Evolutionary conservation across 2,888 invertebrate species (phyloP).

Genomic region (Halictus ligatus): DNA sequence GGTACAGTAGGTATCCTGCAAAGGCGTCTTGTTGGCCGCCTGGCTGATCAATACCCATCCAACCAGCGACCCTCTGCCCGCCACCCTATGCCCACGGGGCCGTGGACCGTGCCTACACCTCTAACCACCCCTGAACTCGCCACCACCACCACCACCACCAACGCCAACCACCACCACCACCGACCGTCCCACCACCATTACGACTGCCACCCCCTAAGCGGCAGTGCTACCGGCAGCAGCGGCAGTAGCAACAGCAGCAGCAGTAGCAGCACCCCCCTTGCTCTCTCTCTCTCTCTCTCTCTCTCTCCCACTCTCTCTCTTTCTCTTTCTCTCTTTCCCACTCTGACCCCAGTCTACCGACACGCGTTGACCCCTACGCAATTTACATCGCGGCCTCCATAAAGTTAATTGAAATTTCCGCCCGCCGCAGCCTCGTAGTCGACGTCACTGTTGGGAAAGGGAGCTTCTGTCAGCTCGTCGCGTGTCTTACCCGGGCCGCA

Average conservation of each 20-base stretch:
- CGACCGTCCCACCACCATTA: constrained; percentile 26
- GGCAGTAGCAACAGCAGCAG: constrained; percentile 41
- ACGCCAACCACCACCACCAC: constrained; percentile 36
- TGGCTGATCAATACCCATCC: constrained; percentile 81
- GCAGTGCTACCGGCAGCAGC: constrained; percentile 19
- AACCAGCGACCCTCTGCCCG: constrained; percentile 70
- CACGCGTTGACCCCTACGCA: constrained; percentile 77
- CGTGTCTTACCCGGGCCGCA: constrained; percentile 39
- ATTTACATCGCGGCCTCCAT: constrained; percentile 77
- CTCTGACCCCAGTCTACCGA: constrained; percentile 61
- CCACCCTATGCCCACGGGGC: constrained; percentile 70
- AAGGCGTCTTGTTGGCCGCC: constrained; percentile 78
- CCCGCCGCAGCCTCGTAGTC: constrained; percentile 61
- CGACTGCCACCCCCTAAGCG: constrained; percentile 31
- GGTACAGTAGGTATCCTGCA: constrained; percentile 79
- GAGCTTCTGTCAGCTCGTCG: constrained; percentile 43
- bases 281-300: constrained; percentile 42
- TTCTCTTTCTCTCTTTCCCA: constrained; percentile 13
- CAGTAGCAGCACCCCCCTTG: constrained; percentile 44
- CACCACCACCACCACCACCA: constrained; percentile 56
- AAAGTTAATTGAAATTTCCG: constrained; percentile 77
- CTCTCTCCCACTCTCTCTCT: too few relatives aligned
- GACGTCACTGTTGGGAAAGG: constrained; percentile 56
- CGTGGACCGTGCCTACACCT: constrained; percentile 72
- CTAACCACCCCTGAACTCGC: constrained; percentile 69